These are phyloP conservation scores for Drosophila kuntzei DNA, from an alignment of 2,888 invertebrate genomes.

Conservation along the genomic window DNA sequence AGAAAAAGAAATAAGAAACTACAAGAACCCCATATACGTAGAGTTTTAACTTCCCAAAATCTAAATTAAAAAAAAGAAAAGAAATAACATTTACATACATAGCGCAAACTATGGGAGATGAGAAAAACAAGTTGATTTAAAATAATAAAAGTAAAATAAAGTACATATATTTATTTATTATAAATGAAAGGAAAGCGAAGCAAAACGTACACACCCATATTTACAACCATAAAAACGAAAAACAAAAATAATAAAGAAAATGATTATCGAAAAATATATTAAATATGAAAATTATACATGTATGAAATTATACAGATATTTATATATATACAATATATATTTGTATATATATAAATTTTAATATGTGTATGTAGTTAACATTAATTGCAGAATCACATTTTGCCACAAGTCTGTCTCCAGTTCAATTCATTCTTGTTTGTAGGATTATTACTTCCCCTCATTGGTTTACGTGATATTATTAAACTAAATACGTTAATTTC, in stretches of 20 bases:
- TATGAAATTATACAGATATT: slow-evolving; percentile 54
- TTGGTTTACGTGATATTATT: slow-evolving; percentile 70
- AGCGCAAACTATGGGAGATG: slow-evolving; percentile 45
- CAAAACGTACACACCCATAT: slow-evolving; percentile 63
- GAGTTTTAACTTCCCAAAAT: slow-evolving; percentile 75
- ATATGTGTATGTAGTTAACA: slow-evolving; percentile 55
- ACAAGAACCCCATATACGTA: slow-evolving; percentile 73
- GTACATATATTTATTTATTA: slow-evolving; percentile 68
- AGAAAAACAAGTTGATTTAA: slow-evolving; percentile 60
- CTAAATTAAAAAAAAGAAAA: slow-evolving; percentile 39
- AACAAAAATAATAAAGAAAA: slow-evolving; percentile 46
- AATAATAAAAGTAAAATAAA: slow-evolving; percentile 48
- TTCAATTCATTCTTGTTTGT: slow-evolving; percentile 16
- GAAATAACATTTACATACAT: slow-evolving; percentile 36
- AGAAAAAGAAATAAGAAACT: slow-evolving; percentile 25
- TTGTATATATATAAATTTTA: slow-evolving; percentile 10
- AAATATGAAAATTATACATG: slow-evolving; percentile 53
- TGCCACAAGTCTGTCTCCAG: slow-evolving; percentile 34
- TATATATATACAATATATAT: slow-evolving; percentile 26
- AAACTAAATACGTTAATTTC: slow-evolving; percentile 42
- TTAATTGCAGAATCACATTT: slow-evolving; percentile 50
- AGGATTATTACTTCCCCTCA: slow-evolving; percentile 19
- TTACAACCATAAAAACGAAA: slow-evolving; percentile 60
- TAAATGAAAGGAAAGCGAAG: slow-evolving; percentile 47
- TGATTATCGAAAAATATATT: slow-evolving; percentile 55